Evolutionary conservation across 2,888 invertebrate genomes (phyloP), one percentile per base, ranked within the genome.

Genomic region (Tetanocera ferruginea): DNA sequence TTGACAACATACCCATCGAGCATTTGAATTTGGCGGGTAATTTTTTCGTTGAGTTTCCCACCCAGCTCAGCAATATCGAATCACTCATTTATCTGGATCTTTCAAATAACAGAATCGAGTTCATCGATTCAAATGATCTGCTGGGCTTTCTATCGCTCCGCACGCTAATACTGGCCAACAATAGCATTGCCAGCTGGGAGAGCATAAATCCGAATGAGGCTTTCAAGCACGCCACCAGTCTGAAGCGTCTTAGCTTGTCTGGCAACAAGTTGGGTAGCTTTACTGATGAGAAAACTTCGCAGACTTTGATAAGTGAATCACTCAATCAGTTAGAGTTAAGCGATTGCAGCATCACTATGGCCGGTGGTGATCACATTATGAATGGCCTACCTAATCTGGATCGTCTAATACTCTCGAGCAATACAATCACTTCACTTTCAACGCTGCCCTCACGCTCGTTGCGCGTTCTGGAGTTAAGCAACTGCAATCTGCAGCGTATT

Each of bases 11-110:
- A 71, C 90, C 89, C 19, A 92, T 93, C 51, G 91, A 93, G 84
- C 91, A 91, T 17, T 85, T 95, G 83, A 91, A 94, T 82, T 86
- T 95, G 66, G 93, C 94, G 0, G 91, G 91, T 83, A 95, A 95
- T 86, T 88, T 90, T 62, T 92, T 95, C 78, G 85, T 85, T 3
- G 87, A 89, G 9, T 91, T 94, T 82, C 93, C 94, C 6, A 76
- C 83, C 0, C 89, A 91, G 72, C 88, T 94, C 31, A 89, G 90
- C 67, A 82, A 81, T 3, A 92, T 92, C 80, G 85, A 87, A 9
- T 89, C 91, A 66, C 88, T 95, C 14, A 89, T 91, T 84, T 90
- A 89, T 84, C 83, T 93, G 76, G 92, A 92, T 86, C 82, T 93
- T 64, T 91, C 92, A 0, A 83, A 88, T 78, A 94, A 94, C 85